These are phyloP conservation scores for Hippocampus barbouri DNA, from an alignment of 2,113 vertebrate genomes.

Conservation along the genomic window DNA sequence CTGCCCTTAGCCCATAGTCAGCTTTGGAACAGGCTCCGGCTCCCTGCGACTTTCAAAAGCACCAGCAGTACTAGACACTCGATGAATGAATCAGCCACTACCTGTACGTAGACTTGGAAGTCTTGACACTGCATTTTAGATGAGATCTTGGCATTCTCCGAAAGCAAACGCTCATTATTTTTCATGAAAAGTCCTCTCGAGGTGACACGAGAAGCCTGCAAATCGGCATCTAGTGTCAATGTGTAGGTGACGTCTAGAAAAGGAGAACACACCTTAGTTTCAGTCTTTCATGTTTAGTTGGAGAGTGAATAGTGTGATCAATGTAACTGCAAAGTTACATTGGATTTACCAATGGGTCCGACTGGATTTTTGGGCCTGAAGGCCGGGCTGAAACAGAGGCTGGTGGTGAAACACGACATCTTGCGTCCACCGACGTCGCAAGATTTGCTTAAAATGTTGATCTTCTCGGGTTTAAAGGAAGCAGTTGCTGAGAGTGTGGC, in stretches of 20 bases:
- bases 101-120: constrained; percentile 79
- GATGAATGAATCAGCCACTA: constrained; percentile 29
- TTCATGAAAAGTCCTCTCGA: constrained; percentile 84
- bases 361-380: constrained; percentile 77
- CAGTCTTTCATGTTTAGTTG: too few relatives aligned
- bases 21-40: neutral
- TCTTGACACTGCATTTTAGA: constrained; percentile 59
- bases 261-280: constrained; percentile 2
- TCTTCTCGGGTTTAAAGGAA: constrained; percentile 81
- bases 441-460: constrained; percentile 80
- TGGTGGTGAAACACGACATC: constrained; percentile 57
- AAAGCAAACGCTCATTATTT: constrained; percentile 77
- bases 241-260: constrained; percentile 76
- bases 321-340: neutral
- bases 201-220: constrained; percentile 77
- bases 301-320: neutral
- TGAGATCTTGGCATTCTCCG: constrained; percentile 62
- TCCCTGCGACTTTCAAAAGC: too few relatives aligned
- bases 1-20: too few relatives aligned
- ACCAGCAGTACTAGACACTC: neutral
- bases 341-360: constrained; percentile 75
- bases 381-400: constrained; percentile 78
- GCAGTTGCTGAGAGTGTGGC: constrained; percentile 74
- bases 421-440: constrained; percentile 72
- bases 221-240: constrained; percentile 82